phyloP scores from a whole-genome alignment of 2,113 vertebrate genomes.

The Erythrocercus mccallii region DNA sequence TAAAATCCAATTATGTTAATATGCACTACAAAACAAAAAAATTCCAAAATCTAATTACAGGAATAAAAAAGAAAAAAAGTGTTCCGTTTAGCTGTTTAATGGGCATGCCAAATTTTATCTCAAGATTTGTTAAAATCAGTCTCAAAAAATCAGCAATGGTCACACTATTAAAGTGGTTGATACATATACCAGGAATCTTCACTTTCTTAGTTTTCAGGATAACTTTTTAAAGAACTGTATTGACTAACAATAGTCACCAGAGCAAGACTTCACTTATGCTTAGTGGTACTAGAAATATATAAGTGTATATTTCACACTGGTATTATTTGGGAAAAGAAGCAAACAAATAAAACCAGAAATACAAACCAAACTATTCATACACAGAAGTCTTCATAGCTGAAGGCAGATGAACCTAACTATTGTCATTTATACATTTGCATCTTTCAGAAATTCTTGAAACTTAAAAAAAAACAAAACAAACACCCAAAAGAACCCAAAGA shows the following conservation, averaged over 20 bases:
- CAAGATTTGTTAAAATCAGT: not conserved
- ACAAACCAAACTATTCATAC: not conserved
- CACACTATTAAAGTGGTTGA: not conserved
- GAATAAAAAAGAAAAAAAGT: not conserved
- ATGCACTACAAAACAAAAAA: not conserved
- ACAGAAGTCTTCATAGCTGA: not conserved
- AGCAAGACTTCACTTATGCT: not conserved
- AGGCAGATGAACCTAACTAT: not conserved
- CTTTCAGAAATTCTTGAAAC: not conserved
- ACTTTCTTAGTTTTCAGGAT: not conserved
- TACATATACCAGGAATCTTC: not conserved
- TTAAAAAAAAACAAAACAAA: not conserved
- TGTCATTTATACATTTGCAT: not conserved
- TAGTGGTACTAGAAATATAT: not conserved
- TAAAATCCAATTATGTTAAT: not conserved
- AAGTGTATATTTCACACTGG: not conserved
- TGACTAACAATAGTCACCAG: not conserved
- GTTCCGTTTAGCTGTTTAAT: not conserved
- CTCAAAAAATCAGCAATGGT: not conserved
- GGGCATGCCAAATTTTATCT: not conserved
- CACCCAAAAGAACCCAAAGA: not conserved
- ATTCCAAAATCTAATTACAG: not conserved
- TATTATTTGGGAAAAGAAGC: not conserved
- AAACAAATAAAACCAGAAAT: not conserved
- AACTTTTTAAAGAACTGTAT: not conserved